A percentile compares a stretch with the other conserved stretches of the same genome.
Evolutionary conservation across 2,797 vertebrate species (phyloP).

Genomic region (Rhyacichthys aspro): DNA sequence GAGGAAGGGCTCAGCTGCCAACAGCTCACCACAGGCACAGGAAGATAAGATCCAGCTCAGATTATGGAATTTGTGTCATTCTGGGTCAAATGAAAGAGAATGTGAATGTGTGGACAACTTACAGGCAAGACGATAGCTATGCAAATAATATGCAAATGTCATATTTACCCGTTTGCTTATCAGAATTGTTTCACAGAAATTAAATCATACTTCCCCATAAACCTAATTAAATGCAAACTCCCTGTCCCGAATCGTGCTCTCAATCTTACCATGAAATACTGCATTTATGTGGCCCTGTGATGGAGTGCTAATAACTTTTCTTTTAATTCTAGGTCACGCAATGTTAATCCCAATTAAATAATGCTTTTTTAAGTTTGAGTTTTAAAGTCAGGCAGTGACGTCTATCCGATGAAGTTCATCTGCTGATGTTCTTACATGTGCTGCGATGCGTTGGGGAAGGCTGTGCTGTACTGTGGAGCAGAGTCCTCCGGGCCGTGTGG

Average conservation of each 20-base stretch:
- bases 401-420: no score
- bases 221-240: no score
- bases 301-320: no score
- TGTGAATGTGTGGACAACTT: constrained; percentile 41
- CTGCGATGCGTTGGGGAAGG: constrained; percentile 94
- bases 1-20: constrained; percentile 47
- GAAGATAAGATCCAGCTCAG: constrained; percentile 49
- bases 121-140: constrained; percentile 31
- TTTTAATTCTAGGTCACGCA: no score
- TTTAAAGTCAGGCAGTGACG: no score
- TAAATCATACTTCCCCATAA: not conserved
- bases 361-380: no score
- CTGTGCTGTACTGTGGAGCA: constrained; percentile 91
- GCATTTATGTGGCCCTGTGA: no score
- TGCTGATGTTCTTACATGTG: constrained; percentile 88
- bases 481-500: constrained; percentile 97
- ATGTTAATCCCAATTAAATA: no score
- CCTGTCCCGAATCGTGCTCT: no score
- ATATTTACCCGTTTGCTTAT: constrained; percentile 9
- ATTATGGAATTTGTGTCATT: constrained; percentile 62
- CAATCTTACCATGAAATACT: no score
- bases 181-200: constrained; percentile 15
- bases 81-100: constrained; percentile 57
- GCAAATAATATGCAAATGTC: constrained; percentile 18
- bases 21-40: constrained; percentile 44